These are phyloP conservation scores for Poecilia gillii DNA, from an alignment of 2,797 vertebrate genomes.

Conservation along the genomic window DNA sequence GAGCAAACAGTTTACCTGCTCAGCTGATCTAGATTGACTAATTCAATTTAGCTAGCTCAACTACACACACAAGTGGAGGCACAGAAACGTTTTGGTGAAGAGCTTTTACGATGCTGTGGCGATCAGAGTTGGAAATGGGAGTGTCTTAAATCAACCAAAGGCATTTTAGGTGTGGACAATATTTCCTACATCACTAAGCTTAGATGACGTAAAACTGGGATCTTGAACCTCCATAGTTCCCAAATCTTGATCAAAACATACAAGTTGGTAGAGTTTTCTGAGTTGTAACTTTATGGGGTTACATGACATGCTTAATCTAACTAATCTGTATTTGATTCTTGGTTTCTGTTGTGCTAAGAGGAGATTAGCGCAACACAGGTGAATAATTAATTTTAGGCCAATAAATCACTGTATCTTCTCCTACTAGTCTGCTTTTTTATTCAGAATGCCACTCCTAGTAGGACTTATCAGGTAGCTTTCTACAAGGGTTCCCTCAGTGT, in stretches of 20 bases:
- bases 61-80: background rate
- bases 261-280: background rate
- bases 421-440: background rate
- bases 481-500: background rate
- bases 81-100: background rate
- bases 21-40: background rate
- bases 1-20: constrained; percentile 3
- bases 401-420: background rate
- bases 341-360: background rate
- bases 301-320: background rate
- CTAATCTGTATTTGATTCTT: background rate
- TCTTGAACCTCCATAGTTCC: background rate
- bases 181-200: background rate
- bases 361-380: background rate
- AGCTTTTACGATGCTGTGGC: background rate
- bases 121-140: background rate
- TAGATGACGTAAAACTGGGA: background rate
- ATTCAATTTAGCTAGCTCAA: background rate
- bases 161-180: background rate
- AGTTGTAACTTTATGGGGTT: background rate
- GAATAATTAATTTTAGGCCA: background rate
- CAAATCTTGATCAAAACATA: background rate
- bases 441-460: background rate
- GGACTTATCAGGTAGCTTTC: background rate
- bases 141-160: background rate